phyloP scores from a whole-genome alignment of 2,797 vertebrate genomes.

The Argyrosomus regius region DNA sequence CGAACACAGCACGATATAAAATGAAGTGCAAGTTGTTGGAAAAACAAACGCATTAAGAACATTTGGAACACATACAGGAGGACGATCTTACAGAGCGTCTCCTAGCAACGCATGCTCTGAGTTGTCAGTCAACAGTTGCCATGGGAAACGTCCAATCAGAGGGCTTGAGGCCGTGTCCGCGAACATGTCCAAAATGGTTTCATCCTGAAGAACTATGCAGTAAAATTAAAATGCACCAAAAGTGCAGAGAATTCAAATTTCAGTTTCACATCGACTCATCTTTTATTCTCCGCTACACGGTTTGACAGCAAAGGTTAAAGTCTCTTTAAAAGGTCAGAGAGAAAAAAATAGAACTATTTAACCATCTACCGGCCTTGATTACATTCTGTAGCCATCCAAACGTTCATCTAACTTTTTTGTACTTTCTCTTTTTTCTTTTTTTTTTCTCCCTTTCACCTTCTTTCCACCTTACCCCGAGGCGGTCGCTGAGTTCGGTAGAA shows the following conservation, averaged over 20 bases:
- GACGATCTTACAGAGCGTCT: too few species aligned
- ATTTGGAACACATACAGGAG: too few species aligned
- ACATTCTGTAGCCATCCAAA: conserved; percentile 59
- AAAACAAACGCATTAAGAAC: too few species aligned
- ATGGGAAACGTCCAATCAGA: too few species aligned
- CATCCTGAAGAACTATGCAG: not conserved
- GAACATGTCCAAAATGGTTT: not conserved
- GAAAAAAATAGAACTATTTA: conserved; percentile 39
- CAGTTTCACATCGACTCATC: not conserved
- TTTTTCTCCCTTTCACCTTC: conserved; percentile 59
- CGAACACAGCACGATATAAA: too few species aligned
- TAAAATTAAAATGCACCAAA: not conserved
- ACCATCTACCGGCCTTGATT: conserved; percentile 56
- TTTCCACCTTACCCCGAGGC: conserved; percentile 76
- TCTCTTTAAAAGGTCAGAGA: conserved; percentile 48
- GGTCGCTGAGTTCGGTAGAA: conserved; percentile 54
- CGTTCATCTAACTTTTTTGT: conserved; percentile 36
- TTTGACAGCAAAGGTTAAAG: conserved; percentile 49
- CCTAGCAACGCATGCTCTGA: too few species aligned
- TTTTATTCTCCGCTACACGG: conserved; percentile 18
- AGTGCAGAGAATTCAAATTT: not conserved
- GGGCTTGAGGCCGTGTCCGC: too few species aligned
- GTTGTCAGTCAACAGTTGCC: too few species aligned
- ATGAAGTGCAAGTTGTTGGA: too few species aligned
- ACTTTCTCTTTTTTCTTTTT: conserved; percentile 6